Percentiles rank a stretch among this genome's conserved stretches.
These are phyloP conservation scores for Nycticryphes semicollaris DNA, from an alignment of 2,113 vertebrate species.

Conservation along the genomic window DNA sequence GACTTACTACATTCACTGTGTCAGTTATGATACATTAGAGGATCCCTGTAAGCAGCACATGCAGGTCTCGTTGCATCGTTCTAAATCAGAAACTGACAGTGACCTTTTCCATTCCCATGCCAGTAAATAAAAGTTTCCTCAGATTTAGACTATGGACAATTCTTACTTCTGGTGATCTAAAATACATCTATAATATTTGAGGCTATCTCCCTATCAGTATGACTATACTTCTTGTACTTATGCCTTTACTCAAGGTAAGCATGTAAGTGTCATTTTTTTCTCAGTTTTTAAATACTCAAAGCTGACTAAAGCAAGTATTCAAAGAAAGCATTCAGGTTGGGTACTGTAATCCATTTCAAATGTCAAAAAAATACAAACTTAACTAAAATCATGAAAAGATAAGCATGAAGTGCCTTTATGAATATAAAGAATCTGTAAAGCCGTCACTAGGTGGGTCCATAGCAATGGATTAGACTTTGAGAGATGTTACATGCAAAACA, in stretches of 20 bases:
- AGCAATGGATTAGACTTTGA: constrained; percentile 56
- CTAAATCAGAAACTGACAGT: not conserved
- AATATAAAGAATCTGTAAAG: constrained; percentile 67
- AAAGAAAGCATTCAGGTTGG: not conserved
- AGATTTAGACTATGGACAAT: not conserved
- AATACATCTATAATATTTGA: not conserved
- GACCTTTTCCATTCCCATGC: not conserved
- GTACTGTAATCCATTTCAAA: not conserved
- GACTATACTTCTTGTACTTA: not conserved
- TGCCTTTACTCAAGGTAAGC: not conserved
- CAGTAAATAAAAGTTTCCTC: not conserved
- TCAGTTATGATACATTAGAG: not conserved
- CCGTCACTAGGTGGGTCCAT: constrained; percentile 76
- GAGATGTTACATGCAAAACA: constrained; percentile 25
- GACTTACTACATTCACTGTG: not conserved
- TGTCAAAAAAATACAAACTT: not conserved
- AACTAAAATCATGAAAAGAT: not conserved
- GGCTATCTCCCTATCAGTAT: not conserved
- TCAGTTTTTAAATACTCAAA: not conserved
- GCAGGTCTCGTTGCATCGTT: not conserved
- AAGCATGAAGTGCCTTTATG: constrained; percentile 14
- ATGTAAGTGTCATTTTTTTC: not conserved
- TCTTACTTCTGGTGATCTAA: not conserved
- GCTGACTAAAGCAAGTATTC: not conserved
- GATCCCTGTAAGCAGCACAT: not conserved